Evolutionary conservation across 1,140 invertebrate genomes (phyloP), one percentile per base, ranked within the genome.

Genomic region (Diachasma alloeum): DNA sequence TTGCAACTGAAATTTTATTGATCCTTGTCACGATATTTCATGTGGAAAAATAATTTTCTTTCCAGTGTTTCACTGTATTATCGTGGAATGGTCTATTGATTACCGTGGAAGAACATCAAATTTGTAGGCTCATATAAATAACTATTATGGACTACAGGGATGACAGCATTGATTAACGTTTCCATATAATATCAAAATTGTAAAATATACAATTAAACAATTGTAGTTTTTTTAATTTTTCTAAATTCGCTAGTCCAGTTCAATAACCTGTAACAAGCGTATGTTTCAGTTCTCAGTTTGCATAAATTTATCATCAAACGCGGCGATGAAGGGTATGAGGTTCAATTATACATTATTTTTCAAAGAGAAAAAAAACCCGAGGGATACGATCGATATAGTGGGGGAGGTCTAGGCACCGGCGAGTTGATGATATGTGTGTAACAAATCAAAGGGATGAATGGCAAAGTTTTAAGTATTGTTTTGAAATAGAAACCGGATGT

Each of bases 1-100:
- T 87, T 87, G 84, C 86, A 83, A 81, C 83, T 84, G 71, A 79
- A 75, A 83, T 85, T 89, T 88, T 87, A 89, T 84, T 87, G 86
- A 76, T 46, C 75, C 81, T 76, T 81, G 84, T 86, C 88, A 88
- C 87, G 87, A 86, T 76, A 85, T 26, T 31, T 10, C 36, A 15
- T 13, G 59, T 1, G 24, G 24, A 63, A 26, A 10, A 26, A 63
- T 63, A 2, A 26, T 26, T 63, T 63, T 63, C 48, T 17, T 56
- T 8, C 1, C 2, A 13, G 10, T 24, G 22, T 59, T 59, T 59
- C n/a, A 26, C 8, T 22, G 53, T 19, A 15, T 59, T 26, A 3
- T 4, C 1, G 59, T 63, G 0, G 26, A 63, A 15, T 63, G 24
- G 10, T 63, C 11, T 63, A 53, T n/a, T 19, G 48, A 53, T 53